phyloP scores from a whole-genome alignment of 2,888 invertebrate species.

The Acronicta aceris region DNA sequence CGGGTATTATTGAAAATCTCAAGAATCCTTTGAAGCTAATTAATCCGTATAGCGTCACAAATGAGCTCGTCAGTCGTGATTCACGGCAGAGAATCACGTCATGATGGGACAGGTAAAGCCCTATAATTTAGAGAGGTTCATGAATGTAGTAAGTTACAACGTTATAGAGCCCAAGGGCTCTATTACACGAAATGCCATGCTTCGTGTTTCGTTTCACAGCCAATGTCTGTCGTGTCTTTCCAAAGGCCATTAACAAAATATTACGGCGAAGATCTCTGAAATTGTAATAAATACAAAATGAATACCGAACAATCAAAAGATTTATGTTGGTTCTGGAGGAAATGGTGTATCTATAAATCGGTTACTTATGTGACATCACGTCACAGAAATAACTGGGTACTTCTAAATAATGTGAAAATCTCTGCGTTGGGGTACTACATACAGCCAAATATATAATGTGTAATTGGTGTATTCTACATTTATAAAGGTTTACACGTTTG shows the following conservation, averaged over 20 bases:
- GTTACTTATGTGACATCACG: conserved; percentile 10
- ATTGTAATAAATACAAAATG: conserved; percentile 43
- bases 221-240: conserved; percentile 38
- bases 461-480: too few species aligned
- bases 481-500: too few species aligned
- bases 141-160: conserved; percentile 50
- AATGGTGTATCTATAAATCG: conserved; percentile 24
- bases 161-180: conserved; percentile 50
- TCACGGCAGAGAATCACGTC: conserved; percentile 57
- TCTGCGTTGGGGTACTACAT: too few species aligned
- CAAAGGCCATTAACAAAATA: conserved; percentile 46
- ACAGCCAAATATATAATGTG: too few species aligned
- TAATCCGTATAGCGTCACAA: conserved; percentile 52
- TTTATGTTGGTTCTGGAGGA: conserved; percentile 17
- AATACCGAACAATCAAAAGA: conserved; percentile 13
- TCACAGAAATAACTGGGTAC: conserved; percentile 4
- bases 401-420: background rate
- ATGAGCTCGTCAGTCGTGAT: conserved; percentile 56
- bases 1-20: conserved; percentile 45
- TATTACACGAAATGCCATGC: conserved; percentile 46
- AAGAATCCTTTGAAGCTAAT: conserved; percentile 59
- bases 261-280: conserved; percentile 44
- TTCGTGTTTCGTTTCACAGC: conserved; percentile 38
- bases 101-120: conserved; percentile 59
- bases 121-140: conserved; percentile 60